Conservation (phyloP, 2,888 invertebrate genomes). For the Polydrusus pterygomalis region DNA sequence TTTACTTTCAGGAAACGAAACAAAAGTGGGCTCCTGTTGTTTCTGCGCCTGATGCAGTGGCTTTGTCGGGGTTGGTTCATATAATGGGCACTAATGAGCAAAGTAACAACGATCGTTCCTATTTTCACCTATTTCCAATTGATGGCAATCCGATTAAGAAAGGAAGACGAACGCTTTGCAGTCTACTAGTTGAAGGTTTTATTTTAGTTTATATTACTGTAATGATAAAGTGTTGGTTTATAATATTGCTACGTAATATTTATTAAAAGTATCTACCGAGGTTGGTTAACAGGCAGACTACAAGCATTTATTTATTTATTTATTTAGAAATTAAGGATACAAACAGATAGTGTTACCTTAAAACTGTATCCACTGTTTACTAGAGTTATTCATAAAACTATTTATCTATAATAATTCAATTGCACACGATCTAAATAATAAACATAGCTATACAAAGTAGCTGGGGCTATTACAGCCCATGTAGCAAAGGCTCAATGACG, state of each 20-base stretch:
- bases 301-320: too few species aligned
- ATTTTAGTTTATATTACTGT: background rate
- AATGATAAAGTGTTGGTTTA: background rate
- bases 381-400: too few species aligned
- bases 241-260: background rate
- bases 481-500: too few species aligned
- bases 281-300: too few species aligned
- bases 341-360: too few species aligned
- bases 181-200: background rate
- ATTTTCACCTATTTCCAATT: slow-evolving; percentile 29
- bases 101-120: slow-evolving; percentile 25
- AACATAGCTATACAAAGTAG: too few species aligned
- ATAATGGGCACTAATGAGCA: slow-evolving; percentile 17
- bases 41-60: background rate
- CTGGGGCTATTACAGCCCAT: too few species aligned
- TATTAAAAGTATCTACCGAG: too few species aligned
- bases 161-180: slow-evolving; percentile 1
- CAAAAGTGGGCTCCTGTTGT: background rate
- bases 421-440: too few species aligned
- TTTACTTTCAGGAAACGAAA: background rate
- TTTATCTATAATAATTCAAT: too few species aligned
- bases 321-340: too few species aligned
- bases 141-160: slow-evolving; percentile 28
- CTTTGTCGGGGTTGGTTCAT: slow-evolving; percentile 19
- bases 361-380: too few species aligned